These are phyloP conservation scores for Cyphomyrmex costatus DNA, from an alignment of 1,140 invertebrate genomes.

Conservation along the genomic window DNA sequence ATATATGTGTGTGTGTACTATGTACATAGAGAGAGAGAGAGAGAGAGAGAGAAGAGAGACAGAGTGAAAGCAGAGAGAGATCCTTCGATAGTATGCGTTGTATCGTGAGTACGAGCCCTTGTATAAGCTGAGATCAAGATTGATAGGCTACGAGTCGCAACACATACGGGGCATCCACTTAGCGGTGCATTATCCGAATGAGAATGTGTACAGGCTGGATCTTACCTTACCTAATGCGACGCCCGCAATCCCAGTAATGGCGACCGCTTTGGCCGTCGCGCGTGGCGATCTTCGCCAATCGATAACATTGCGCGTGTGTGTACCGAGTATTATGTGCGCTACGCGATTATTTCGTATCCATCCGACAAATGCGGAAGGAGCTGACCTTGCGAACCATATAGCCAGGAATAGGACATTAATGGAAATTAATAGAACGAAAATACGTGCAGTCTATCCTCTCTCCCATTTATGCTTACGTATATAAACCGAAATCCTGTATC, in stretches of 20 bases:
- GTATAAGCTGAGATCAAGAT: conserved; percentile 78
- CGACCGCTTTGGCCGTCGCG: conserved; percentile 66
- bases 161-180: conserved; percentile 79
- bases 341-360: conserved; percentile 25
- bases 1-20: not conserved
- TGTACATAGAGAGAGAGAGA: no score
- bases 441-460: not conserved
- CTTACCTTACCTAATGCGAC: conserved; percentile 76
- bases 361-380: not conserved
- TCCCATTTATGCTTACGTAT: not conserved
- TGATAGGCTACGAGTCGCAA: conserved; percentile 80
- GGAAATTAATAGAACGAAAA: not conserved
- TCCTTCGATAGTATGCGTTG: conserved; percentile 37
- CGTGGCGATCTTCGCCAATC: conserved; percentile 59
- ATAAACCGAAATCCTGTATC: not conserved
- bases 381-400: not conserved
- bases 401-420: not conserved
- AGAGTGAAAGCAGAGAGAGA: conserved; percentile 11
- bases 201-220: conserved; percentile 78
- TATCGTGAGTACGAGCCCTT: conserved; percentile 10
- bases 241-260: conserved; percentile 77
- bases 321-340: not conserved
- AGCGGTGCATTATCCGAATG: conserved; percentile 83
- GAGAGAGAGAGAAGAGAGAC: conserved; percentile 17
- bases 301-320: conserved; percentile 43